Evolutionary conservation across 2,888 invertebrate genomes (phyloP).

Genomic region (Hermaeophaga mercurialis): DNA sequence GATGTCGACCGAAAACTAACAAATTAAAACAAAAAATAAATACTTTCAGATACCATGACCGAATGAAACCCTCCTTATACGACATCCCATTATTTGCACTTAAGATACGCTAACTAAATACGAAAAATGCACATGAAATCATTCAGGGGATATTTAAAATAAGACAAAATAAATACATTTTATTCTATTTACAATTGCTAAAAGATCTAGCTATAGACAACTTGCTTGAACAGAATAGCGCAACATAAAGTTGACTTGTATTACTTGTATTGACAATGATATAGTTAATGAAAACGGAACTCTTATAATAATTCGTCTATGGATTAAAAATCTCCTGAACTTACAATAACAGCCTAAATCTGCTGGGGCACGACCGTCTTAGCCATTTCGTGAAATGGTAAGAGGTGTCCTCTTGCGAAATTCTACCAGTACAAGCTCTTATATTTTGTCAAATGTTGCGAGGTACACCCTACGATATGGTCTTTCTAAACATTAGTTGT

Average conservation of each 20-base stretch:
- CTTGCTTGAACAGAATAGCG: too few species aligned
- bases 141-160: background rate
- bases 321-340: slow-evolving; percentile 6
- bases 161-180: too few species aligned
- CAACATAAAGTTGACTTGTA: too few species aligned
- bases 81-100: slow-evolving; percentile 46
- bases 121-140: slow-evolving; percentile 49
- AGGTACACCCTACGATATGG: slow-evolving; percentile 53
- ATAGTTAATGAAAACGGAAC: too few species aligned
- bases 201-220: too few species aligned
- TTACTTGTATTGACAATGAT: too few species aligned
- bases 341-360: slow-evolving; percentile 53
- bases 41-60: slow-evolving; percentile 33
- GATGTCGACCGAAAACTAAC: slow-evolving; percentile 23
- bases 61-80: slow-evolving; percentile 34
- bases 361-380: slow-evolving; percentile 50
- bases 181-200: too few species aligned
- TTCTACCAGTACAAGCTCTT: slow-evolving; percentile 47
- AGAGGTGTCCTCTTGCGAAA: slow-evolving; percentile 51
- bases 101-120: slow-evolving; percentile 46
- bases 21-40: slow-evolving; percentile 36
- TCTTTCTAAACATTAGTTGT: slow-evolving; percentile 37
- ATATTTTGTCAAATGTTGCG: slow-evolving; percentile 44
- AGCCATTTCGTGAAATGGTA: slow-evolving; percentile 54
- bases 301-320: background rate